phyloP scores from a whole-genome alignment of 2,113 vertebrate species.

The Pao palembangensis region DNA sequence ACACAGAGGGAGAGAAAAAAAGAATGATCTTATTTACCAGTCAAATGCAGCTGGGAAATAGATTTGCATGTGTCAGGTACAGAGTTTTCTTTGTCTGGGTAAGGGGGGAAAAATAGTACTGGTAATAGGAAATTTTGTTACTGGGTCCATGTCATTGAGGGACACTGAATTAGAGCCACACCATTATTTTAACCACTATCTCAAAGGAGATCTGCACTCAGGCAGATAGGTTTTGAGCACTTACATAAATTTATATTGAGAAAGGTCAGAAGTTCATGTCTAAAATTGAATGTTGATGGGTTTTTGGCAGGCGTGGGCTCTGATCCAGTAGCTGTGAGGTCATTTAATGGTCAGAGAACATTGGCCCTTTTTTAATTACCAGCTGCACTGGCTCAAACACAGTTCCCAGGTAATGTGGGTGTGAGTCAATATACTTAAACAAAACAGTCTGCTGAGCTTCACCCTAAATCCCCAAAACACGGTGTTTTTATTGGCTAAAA shows the following conservation, averaged over 20 bases:
- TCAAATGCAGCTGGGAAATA: slow-evolving; percentile 41
- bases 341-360: not conserved
- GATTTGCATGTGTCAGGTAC: slow-evolving; percentile 57
- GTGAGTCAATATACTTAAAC: too few relatives aligned
- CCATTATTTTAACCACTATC: too few relatives aligned
- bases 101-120: slow-evolving; percentile 8
- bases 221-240: too few relatives aligned
- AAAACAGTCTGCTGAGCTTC: too few relatives aligned
- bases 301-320: not conserved
- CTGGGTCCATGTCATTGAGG: not conserved
- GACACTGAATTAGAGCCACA: too few relatives aligned
- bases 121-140: slow-evolving; percentile 4
- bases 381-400: not conserved
- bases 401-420: not conserved
- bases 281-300: not conserved
- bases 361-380: not conserved
- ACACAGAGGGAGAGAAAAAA: not conserved
- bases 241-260: too few relatives aligned
- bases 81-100: slow-evolving; percentile 41
- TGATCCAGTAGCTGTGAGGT: slow-evolving; percentile 3
- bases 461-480: not conserved
- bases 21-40: slow-evolving; percentile 47
- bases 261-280: not conserved
- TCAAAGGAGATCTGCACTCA: too few relatives aligned
- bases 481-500: not conserved